Percentiles rank a stretch among this genome's conserved stretches.
These are phyloP conservation scores for Nasonia giraulti DNA, from an alignment of 1,140 invertebrate genomes.

Conservation along the genomic window DNA sequence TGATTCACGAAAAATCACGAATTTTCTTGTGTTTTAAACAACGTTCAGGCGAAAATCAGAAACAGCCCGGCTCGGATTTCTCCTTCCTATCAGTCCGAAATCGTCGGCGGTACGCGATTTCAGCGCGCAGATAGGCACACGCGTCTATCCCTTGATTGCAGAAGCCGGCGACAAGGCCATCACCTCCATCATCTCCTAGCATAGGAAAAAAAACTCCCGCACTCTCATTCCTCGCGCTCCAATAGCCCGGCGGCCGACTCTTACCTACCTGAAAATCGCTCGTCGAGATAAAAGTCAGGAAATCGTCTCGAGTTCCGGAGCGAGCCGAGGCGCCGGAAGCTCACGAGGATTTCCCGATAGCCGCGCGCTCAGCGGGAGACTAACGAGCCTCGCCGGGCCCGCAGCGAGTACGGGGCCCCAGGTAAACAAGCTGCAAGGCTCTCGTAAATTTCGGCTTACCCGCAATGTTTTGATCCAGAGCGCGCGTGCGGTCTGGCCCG, in stretches of 20 bases:
- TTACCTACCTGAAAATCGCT: not conserved
- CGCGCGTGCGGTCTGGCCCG: not conserved
- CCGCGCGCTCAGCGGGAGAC: slow-evolving; percentile 17
- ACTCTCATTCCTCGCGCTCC: slow-evolving; percentile 7
- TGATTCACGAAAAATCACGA: not conserved
- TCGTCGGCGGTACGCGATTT: too few species aligned
- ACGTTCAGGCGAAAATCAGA: too few species aligned
- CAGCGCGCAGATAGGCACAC: too few species aligned
- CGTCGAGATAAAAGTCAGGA: slow-evolving; percentile 47
- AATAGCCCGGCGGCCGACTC: not conserved
- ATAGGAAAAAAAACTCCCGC: too few species aligned
- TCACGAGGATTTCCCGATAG: not conserved
- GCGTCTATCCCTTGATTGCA: too few species aligned
- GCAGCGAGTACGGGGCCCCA: slow-evolving; percentile 38
- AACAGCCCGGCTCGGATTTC: too few species aligned
- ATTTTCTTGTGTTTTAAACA: too few species aligned
- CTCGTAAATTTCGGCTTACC: slow-evolving; percentile 61
- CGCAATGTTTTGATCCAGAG: slow-evolving; percentile 63
- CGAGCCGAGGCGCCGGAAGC: not conserved
- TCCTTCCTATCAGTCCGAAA: too few species aligned
- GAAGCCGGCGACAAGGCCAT: too few species aligned
- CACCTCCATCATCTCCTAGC: not conserved
- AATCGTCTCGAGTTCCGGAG: slow-evolving; percentile 31
- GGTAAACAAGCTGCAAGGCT: slow-evolving; percentile 50
- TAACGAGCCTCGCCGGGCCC: slow-evolving; percentile 34